Percentiles rank a stretch among this genome's conserved stretches.
These are phyloP conservation scores for Thereva nobilitata DNA, from an alignment of 2,888 invertebrate genomes.

Conservation along the genomic window DNA sequence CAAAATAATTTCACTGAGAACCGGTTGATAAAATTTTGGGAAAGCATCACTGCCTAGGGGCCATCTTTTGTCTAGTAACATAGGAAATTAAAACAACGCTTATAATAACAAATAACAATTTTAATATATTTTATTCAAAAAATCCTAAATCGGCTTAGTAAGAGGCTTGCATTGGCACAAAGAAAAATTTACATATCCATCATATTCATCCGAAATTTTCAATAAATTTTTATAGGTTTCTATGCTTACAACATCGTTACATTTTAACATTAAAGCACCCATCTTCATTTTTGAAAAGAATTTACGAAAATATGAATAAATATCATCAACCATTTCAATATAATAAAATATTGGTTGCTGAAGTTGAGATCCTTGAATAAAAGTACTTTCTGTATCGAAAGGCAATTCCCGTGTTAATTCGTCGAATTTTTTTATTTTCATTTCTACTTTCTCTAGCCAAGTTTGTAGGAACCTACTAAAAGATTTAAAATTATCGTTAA, in stretches of 20 bases:
- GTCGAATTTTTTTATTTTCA: neutral
- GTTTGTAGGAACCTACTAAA: neutral
- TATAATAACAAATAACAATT: too few relatives aligned
- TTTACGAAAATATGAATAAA: constrained; percentile 10
- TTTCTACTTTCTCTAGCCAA: neutral
- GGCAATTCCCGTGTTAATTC: neutral
- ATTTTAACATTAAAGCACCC: neutral
- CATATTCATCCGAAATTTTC: constrained; percentile 1
- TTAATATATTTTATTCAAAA: too few relatives aligned
- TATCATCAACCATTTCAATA: constrained; percentile 12
- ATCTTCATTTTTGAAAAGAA: constrained; percentile 1
- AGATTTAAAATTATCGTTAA: neutral
- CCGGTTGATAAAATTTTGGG: too few relatives aligned
- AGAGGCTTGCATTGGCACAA: neutral
- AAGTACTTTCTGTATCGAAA: constrained; percentile 12
- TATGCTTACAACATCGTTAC: neutral
- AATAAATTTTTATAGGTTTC: neutral
- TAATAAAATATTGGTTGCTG: constrained; percentile 22
- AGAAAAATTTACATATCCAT: neutral
- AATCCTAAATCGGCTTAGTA: too few relatives aligned
- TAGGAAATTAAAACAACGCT: too few relatives aligned
- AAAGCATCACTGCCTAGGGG: too few relatives aligned
- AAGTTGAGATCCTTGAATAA: constrained; percentile 1
- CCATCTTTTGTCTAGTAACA: too few relatives aligned
- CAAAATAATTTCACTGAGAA: too few relatives aligned